These are phyloP conservation scores for Hyppa rectilinea DNA, from an alignment of 2,888 invertebrate species.

Conservation along the genomic window DNA sequence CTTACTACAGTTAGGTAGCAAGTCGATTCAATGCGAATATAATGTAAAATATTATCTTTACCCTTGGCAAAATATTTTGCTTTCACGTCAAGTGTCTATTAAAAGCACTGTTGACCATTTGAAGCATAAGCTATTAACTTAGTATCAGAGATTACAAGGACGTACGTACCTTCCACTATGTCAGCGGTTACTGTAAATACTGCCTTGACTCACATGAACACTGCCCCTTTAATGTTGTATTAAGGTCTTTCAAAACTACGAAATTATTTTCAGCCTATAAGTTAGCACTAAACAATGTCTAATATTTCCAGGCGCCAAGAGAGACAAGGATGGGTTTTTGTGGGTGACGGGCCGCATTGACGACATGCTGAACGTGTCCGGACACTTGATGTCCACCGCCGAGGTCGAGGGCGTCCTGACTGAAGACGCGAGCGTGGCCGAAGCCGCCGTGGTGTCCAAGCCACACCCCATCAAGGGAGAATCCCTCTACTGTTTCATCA, in stretches of 20 bases:
- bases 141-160: not conserved
- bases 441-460: slow-evolving; percentile 98
- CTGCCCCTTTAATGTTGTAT: too few species aligned
- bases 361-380: slow-evolving; percentile 99
- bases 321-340: slow-evolving; percentile 98
- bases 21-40: not conserved
- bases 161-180: too few species aligned
- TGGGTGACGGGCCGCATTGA: slow-evolving; percentile 99
- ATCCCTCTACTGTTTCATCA: slow-evolving; percentile 99
- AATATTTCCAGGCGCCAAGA: slow-evolving; percentile 93
- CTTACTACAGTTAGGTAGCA: not conserved
- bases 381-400: slow-evolving; percentile 99
- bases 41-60: slow-evolving; percentile 32
- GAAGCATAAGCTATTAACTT: not conserved
- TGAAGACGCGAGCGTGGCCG: slow-evolving; percentile 95
- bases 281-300: not conserved
- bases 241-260: not conserved
- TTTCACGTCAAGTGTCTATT: not conserved
- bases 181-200: too few species aligned
- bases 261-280: not conserved
- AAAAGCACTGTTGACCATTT: not conserved
- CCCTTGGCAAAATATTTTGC: slow-evolving; percentile 25
- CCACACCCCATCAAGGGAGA: slow-evolving; percentile 99
- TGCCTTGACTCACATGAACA: not conserved
- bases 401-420: slow-evolving; percentile 96